Conservation (phyloP, 2,113 vertebrate genomes). For the Nycticebus coucang region DNA sequence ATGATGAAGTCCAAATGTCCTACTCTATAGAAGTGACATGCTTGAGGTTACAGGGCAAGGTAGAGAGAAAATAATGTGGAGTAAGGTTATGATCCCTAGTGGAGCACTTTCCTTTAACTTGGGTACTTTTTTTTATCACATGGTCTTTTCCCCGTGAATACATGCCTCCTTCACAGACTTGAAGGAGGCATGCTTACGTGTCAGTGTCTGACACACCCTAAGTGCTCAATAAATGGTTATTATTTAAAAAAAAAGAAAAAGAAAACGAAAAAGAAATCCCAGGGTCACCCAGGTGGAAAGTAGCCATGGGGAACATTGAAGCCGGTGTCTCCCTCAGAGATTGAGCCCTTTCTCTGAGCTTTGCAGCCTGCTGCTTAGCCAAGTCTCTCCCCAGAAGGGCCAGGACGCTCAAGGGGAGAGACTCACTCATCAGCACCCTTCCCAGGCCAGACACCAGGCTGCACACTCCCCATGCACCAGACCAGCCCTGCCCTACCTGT, state of each 20-base stretch:
- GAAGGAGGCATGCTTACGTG: neutral
- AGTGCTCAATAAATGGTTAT: conserved; percentile 18
- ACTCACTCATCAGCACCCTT: rapidly evolving
- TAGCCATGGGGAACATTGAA: rapidly evolving
- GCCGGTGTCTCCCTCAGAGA: neutral
- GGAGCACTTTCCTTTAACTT: neutral
- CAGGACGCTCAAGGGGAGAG: rapidly evolving
- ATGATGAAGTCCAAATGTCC: no score
- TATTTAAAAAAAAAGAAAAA: neutral
- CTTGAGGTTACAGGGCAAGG: neutral
- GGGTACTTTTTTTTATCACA: neutral
- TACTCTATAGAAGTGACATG: no score
- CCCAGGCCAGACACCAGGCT: rapidly evolving
- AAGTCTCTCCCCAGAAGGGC: neutral
- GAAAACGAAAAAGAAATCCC: no score
- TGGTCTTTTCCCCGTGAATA: neutral
- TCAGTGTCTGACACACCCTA: neutral
- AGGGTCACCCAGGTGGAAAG: neutral
- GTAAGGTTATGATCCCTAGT: neutral
- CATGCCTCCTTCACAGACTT: neutral
- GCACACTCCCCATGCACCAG: rapidly evolving
- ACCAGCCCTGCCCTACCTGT: rapidly evolving
- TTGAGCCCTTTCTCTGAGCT: rapidly evolving
- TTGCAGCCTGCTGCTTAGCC: rapidly evolving
- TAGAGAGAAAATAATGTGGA: neutral